A percentile compares a stretch with the other conserved stretches of the same genome.
phyloP scores from a whole-genome alignment of 2,888 invertebrate species.

The Aquatica leii region DNA sequence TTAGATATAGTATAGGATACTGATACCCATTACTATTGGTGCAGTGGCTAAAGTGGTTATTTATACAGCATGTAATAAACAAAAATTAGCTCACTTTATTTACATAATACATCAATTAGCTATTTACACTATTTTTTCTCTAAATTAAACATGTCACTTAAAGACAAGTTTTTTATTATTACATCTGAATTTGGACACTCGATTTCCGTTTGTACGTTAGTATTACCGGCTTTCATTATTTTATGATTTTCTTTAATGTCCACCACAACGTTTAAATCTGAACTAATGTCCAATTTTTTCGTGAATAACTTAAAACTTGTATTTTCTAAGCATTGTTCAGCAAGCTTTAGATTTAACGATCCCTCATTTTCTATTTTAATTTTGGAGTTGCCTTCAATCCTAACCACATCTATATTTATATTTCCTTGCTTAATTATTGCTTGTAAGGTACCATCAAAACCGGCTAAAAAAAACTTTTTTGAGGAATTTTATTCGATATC shows the following conservation, averaged over 20 bases:
- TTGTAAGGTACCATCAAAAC: conserved; percentile 56
- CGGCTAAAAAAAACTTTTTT: conserved; percentile 48
- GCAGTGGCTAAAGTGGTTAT: too few species aligned
- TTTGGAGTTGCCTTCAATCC: conserved; percentile 51
- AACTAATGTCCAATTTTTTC: conserved; percentile 29
- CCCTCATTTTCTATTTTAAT: conserved; percentile 51
- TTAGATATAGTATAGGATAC: too few species aligned
- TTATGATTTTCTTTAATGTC: conserved; percentile 2
- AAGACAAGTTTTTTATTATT: conserved; percentile 6
- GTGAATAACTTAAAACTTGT: conserved; percentile 45
- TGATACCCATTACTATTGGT: too few species aligned
- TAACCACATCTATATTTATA: conserved; percentile 54
- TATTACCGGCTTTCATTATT: neutral
- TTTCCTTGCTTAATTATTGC: conserved; percentile 50
- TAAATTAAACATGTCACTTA: conserved; percentile 22
- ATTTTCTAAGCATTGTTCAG: conserved; percentile 50
- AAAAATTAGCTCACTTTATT: too few species aligned
- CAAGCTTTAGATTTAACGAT: conserved; percentile 49
- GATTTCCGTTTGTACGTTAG: neutral
- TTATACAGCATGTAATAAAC: too few species aligned
- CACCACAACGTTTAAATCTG: conserved; percentile 28
- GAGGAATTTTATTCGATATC: conserved; percentile 21
- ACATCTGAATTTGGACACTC: conserved; percentile 15
- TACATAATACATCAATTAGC: too few species aligned
- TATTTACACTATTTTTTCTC: too few species aligned